These are phyloP conservation scores for Geotrupes spiniger DNA, from an alignment of 2,888 invertebrate genomes.

Conservation along the genomic window DNA sequence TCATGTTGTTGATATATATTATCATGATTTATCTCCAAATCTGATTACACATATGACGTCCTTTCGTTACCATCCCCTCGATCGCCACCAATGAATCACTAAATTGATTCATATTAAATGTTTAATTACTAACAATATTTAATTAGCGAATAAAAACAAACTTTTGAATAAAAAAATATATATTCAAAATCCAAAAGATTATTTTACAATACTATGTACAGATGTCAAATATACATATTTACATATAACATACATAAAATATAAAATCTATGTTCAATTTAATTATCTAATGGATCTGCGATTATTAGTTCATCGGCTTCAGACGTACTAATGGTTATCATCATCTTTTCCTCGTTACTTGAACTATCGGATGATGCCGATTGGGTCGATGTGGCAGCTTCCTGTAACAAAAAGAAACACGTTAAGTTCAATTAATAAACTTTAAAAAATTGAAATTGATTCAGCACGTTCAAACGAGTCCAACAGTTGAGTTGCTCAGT, in stretches of 20 bases:
- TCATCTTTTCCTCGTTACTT: constrained; percentile 74
- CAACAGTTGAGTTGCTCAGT: no score
- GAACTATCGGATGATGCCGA: constrained; percentile 67
- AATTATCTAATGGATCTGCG: constrained; percentile 44
- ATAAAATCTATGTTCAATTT: constrained; percentile 4
- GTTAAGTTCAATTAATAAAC: no score
- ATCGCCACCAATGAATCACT: no score
- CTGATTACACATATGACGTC: no score
- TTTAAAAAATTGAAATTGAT: no score
- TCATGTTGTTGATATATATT: no score
- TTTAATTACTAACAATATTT: no score
- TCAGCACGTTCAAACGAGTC: no score
- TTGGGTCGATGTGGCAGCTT: constrained; percentile 72
- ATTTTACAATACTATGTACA: no score
- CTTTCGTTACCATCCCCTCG: no score
- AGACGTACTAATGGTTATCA: constrained; percentile 68
- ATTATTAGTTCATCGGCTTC: constrained; percentile 49
- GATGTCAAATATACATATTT: constrained; percentile 13
- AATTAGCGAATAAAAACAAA: constrained; percentile 2
- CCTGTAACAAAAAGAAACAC: constrained; percentile 53
- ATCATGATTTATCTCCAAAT: no score
- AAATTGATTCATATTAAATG: no score
- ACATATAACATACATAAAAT: constrained; percentile 1
- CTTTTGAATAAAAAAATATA: constrained; percentile 19
- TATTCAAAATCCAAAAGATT: constrained; percentile 14